Base-by-base conservation (phyloP, 2,888 invertebrate species). In the Dorcus parallelipipedus region DNA sequence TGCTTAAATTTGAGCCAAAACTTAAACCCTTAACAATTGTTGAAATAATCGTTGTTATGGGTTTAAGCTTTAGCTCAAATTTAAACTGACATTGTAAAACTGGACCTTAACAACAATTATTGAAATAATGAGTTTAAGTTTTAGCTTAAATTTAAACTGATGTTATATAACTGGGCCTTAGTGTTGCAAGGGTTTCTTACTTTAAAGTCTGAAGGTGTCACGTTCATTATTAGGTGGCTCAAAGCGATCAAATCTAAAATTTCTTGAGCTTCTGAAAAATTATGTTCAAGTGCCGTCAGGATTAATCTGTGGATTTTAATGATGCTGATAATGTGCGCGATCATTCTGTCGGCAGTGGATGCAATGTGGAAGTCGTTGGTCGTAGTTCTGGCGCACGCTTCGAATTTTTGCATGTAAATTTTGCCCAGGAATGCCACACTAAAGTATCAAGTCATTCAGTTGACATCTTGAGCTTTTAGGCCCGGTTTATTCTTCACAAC, bases 171-270 rank as follows among this genome's bases (percentile, higher is more conserved):
- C 14, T 14, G 14, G 14, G 14, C 14, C 14, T 14, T 14, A 20
- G 20, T 20, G 3, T 3, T 2, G 1, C 20, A 3, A 20, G 20
- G 20, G 20, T 20, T 20, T 20, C 20, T 33, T 49, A 58, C 59
- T 47, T 54, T 55, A 54, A 63, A 63, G 26, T 59, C 54, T n/a
- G 51, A 49, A 9, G 58, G 58, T 9, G 38, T 40, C 9, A 60
- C 54, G 26, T 63, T 56, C 57, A 63, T 58, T 0, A 58, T 38
- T 7, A 54, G 9, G 40, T 63, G 63, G 41, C 63, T 60, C 42
- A 56, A 50, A 8, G 60, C 60, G 42, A 63, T 47, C 38, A 63
- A 52, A 41, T 59, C 51, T n/a, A 63, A 38, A 33, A 56, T 54
- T 38, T 59, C 49, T 9, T 48, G 47, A n/a, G 56, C 59, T 43